Evolutionary conservation across 1,140 invertebrate species (phyloP).

Genomic region (Formica exsecta): DNA sequence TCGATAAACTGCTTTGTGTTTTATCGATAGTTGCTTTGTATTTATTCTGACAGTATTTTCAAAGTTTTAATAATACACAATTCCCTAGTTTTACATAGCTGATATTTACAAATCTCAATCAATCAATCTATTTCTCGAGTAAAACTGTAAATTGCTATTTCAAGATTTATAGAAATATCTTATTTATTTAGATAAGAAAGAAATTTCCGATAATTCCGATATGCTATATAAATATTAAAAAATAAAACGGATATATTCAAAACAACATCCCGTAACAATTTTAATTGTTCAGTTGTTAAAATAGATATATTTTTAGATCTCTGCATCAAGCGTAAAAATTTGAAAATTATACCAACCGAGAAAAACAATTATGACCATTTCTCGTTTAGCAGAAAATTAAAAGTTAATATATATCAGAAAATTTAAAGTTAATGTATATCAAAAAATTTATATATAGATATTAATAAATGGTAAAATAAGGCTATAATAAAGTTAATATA

Average conservation of each 20-base stretch:
- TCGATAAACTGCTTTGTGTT: constrained; percentile 52
- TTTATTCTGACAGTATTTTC: constrained; percentile 38
- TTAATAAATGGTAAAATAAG: no score
- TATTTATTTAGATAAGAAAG: background rate
- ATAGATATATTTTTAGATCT: background rate
- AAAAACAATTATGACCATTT: no score
- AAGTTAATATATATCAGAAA: no score
- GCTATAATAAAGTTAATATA: no score
- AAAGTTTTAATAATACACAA: constrained; percentile 32
- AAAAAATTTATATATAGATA: no score
- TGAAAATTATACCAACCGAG: background rate
- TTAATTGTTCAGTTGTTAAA: background rate
- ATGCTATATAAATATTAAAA: background rate
- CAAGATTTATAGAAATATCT: background rate
- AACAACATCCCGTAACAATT: background rate
- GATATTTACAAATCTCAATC: background rate
- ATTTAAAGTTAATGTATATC: no score
- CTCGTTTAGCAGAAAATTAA: no score
- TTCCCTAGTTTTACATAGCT: background rate
- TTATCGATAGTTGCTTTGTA: constrained; percentile 17
- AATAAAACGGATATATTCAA: background rate
- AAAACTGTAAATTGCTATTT: background rate
- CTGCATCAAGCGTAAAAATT: background rate
- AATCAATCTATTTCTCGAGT: background rate
- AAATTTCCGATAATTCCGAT: background rate